Base-by-base conservation (phyloP, 2,113 vertebrate genomes). In the Lates calcarifer region DNA sequence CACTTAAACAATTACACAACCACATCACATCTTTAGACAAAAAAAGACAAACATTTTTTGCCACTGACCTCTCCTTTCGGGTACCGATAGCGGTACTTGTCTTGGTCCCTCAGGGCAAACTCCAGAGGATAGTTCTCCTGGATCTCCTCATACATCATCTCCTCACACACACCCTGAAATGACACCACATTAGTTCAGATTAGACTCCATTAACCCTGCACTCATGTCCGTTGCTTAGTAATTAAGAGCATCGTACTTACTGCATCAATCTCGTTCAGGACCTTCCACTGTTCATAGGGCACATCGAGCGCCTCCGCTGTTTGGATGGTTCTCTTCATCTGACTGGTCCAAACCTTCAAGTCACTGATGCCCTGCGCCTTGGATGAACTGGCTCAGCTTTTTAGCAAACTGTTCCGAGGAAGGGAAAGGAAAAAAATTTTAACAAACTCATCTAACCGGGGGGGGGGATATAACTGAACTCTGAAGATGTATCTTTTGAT, bases 211-310 rank as follows among this genome's bases (percentile, higher is more conserved):
- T 56, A 18, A 26, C 49, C 10, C 49, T 1, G n/a, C 10, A 13
- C 35, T 28, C 22, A 37, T 18, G 33, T 28, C n/a, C 11, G n/a
- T 2, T 2, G 4, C 31, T 15, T 1, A 0, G 68, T 45, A 22
- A 55, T 11, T 14, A 2, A 13, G 55, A 20, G 22, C 1, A 1
- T 2, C 0, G 0, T 6, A 82, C 91, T 96, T 92, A 99, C 98
- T 4, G 98, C 98, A 28, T 99, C 98, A 0, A 99, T 99, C 92
- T 99, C 98, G 0, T 99, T 99, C 74, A 99, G 96, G 87, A 97
- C 97, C 88, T 99, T 99, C 98, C 98, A 99, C 95, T 99, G 98
- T 66, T 99, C 98, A 0, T 99, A 99, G n/a, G 98, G 97, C 70
- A 97, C 97, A 2, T 85, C 93, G 79, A 99, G 92, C 0, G 96